phyloP scores from a whole-genome alignment of 1,140 invertebrate genomes.

The Galleria mellonella region DNA sequence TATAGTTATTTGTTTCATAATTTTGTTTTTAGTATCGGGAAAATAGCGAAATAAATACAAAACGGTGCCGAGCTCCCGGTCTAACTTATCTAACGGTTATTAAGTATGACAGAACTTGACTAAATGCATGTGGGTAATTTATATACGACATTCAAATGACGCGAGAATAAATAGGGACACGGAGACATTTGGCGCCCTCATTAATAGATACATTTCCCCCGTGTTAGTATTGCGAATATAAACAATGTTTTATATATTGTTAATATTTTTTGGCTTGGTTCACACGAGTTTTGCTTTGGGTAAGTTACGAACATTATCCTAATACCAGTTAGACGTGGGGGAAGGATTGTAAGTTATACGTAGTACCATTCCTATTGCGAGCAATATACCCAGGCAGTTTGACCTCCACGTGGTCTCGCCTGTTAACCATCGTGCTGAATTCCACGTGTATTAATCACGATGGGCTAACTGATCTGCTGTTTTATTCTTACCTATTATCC shows the following conservation, averaged over 20 bases:
- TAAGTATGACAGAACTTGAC: neutral
- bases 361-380: too few species aligned
- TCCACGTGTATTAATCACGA: too few species aligned
- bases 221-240: neutral
- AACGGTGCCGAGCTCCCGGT: neutral
- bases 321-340: too few species aligned
- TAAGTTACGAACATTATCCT: neutral
- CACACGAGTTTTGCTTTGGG: neutral
- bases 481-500: too few species aligned
- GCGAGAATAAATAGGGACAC: constrained; percentile 4
- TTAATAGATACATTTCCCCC: neutral
- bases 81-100: constrained; percentile 1
- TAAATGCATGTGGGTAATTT: constrained; percentile 15
- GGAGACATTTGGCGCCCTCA: neutral
- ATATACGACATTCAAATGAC: constrained; percentile 11
- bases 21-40: too few species aligned
- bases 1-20: too few species aligned
- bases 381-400: too few species aligned
- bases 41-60: neutral
- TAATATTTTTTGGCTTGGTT: neutral
- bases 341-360: too few species aligned
- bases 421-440: too few species aligned
- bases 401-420: too few species aligned
- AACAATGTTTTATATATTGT: neutral
- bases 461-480: too few species aligned